These are phyloP conservation scores for Astatoreochromis straeleni DNA, from an alignment of 2,113 vertebrate species.

Conservation along the genomic window DNA sequence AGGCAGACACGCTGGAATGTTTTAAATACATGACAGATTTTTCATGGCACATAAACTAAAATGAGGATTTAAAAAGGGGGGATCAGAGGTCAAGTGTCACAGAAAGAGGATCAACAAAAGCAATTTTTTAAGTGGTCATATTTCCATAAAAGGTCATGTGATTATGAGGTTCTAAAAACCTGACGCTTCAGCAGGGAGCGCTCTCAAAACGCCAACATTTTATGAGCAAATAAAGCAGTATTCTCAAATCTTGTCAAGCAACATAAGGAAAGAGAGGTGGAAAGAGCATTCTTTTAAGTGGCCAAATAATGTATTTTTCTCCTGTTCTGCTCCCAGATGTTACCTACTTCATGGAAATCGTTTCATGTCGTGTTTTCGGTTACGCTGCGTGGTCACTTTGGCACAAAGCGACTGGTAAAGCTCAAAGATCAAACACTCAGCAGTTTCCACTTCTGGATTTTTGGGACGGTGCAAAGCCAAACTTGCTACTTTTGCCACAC, in stretches of 20 bases:
- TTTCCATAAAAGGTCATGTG: slow-evolving; percentile 30
- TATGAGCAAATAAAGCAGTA: background rate
- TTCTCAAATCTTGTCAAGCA: background rate
- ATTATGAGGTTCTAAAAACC: slow-evolving; percentile 21
- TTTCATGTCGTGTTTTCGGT: too few species aligned
- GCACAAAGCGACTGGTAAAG: background rate
- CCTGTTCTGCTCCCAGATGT: background rate
- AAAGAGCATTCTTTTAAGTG: background rate
- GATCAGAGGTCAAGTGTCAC: slow-evolving; percentile 55
- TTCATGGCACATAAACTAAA: slow-evolving; percentile 47
- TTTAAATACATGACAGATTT: slow-evolving; percentile 44
- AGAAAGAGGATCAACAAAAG: slow-evolving; percentile 27
- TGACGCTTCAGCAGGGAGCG: background rate
- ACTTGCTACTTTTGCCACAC: background rate
- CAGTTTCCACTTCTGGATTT: background rate
- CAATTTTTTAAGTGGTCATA: slow-evolving; percentile 41
- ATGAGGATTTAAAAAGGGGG: slow-evolving; percentile 4
- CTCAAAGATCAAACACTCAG: background rate
- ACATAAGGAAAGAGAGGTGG: background rate
- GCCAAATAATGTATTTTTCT: background rate
- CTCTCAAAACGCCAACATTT: background rate
- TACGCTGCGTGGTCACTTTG: background rate
- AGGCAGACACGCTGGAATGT: slow-evolving; percentile 43
- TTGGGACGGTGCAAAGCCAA: background rate
- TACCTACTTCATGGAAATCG: background rate